phyloP scores from a whole-genome alignment of 2,888 invertebrate species.

The Lasioglossum morio region DNA sequence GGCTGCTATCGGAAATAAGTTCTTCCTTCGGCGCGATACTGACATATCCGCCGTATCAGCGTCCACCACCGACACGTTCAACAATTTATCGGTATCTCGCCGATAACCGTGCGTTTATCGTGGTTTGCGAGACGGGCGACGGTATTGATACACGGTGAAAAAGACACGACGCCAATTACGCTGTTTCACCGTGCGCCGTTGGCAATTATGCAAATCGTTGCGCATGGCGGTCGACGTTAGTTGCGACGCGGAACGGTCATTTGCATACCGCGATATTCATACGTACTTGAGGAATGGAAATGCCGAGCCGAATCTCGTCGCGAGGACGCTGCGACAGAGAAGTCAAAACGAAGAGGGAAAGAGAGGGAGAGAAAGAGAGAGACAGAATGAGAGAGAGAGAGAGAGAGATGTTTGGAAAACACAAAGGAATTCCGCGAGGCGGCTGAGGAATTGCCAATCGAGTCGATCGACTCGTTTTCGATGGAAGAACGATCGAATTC shows the following conservation, averaged over 20 bases:
- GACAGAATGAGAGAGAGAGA: too few species aligned
- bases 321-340: background rate
- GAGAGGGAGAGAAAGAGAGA: too few species aligned
- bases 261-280: constrained; percentile 57
- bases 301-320: constrained; percentile 12
- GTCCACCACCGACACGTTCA: background rate
- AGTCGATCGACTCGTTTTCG: constrained; percentile 7
- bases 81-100: constrained; percentile 10
- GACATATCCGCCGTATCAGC: constrained; percentile 3
- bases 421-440: constrained; percentile 11
- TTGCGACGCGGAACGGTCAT: constrained; percentile 44
- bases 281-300: constrained; percentile 54
- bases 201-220: constrained; percentile 52
- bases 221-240: constrained; percentile 21
- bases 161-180: constrained; percentile 33
- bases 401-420: background rate
- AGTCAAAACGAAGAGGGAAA: background rate
- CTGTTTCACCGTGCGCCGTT: constrained; percentile 16
- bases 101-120: background rate
- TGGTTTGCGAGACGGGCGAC: background rate
- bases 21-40: background rate
- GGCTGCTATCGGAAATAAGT: background rate
- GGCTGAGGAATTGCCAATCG: constrained; percentile 26
- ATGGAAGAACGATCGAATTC: background rate
- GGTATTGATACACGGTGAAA: constrained; percentile 24